Base-by-base conservation (phyloP, 2,113 vertebrate species). In the Phoenicopterus ruber region DNA sequence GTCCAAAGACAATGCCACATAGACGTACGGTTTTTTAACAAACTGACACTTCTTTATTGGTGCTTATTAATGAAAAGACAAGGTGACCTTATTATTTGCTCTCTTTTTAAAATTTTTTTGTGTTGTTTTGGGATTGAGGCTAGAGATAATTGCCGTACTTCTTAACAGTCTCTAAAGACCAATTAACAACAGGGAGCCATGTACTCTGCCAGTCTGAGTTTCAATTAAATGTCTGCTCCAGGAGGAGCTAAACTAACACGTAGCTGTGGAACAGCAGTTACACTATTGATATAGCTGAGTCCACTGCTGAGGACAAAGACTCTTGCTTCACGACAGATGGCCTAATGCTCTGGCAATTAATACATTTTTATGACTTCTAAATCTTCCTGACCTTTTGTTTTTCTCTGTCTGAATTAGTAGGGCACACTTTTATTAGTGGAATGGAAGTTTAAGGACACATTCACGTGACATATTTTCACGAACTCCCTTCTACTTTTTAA, bases 111-210 rank as follows among this genome's bases (percentile, higher is more conserved):
- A 31, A 0, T 82, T 84, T 49, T 88, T 79, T 40, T 79, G 36
- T 50, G 7, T 88, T 97, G 50, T 94, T 86, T 58, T 96, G 70
- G 65, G 81, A 36, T 62, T 91, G 89, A 42, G 47, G 54, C 38
- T 82, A 79, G 46, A 96, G 81, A 90, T 98, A 97, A 97, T 97
- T 96, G 85, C 66, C 94, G 88, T 93, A 82, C 80, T 77, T 96
- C 65, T 63, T 77, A 97, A 91, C 32, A 62, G 61, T 97, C 97
- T 97, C 96, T 67, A 69, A 96, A 96, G 96, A 96, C 88, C 95
- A 97, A 97, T 98, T 98, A 98, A 96, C 87, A 93, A 82, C 88
- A 93, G 74, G 94, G 95, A 98, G 96, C 93, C 76, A 71, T 94
- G 92, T 81, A 96, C 85, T 62, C 49, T 87, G 50, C 57, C 82